Percentiles rank a stretch among this genome's conserved stretches.
These are phyloP conservation scores for Ptiloglossa arizonensis DNA, from an alignment of 1,140 invertebrate species.

Conservation along the genomic window DNA sequence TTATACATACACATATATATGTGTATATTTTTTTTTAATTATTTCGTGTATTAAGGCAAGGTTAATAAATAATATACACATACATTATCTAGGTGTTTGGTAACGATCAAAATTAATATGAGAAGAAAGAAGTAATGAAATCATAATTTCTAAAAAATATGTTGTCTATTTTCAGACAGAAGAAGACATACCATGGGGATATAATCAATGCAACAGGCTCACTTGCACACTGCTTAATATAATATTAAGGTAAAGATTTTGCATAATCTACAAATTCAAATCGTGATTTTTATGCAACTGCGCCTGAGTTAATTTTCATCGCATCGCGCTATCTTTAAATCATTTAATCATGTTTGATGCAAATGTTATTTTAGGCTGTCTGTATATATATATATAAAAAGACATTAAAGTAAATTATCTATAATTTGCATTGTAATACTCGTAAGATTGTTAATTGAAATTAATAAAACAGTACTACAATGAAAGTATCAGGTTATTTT, in stretches of 20 bases:
- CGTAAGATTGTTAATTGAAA: constrained; percentile 72
- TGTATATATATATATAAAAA: constrained; percentile 55
- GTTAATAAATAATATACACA: constrained; percentile 51
- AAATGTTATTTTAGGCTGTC: constrained; percentile 68
- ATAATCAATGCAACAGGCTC: constrained; percentile 57
- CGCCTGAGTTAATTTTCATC: constrained; percentile 39
- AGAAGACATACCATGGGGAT: constrained; percentile 51
- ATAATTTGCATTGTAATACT: constrained; percentile 69
- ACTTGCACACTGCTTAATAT: constrained; percentile 74
- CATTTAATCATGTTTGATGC: constrained; percentile 52
- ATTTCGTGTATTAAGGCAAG: constrained; percentile 30
- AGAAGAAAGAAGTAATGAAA: background rate
- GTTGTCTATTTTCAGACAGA: constrained; percentile 79
- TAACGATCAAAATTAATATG: constrained; percentile 36
- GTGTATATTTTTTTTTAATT: constrained; percentile 19
- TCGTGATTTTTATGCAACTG: constrained; percentile 67
- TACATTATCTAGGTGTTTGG: constrained; percentile 39
- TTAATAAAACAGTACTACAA: constrained; percentile 67
- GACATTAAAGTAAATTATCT: constrained; percentile 57
- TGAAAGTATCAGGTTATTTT: constrained; percentile 57
- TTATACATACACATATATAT: too few species aligned
- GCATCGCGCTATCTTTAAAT: constrained; percentile 13
- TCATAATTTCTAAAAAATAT: constrained; percentile 54
- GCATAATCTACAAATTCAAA: constrained; percentile 75
- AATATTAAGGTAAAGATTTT: constrained; percentile 81